Evolutionary conservation across 2,113 vertebrate genomes (phyloP), one percentile per base, ranked within the genome.

Genomic region (Hypanus sabinus): DNA sequence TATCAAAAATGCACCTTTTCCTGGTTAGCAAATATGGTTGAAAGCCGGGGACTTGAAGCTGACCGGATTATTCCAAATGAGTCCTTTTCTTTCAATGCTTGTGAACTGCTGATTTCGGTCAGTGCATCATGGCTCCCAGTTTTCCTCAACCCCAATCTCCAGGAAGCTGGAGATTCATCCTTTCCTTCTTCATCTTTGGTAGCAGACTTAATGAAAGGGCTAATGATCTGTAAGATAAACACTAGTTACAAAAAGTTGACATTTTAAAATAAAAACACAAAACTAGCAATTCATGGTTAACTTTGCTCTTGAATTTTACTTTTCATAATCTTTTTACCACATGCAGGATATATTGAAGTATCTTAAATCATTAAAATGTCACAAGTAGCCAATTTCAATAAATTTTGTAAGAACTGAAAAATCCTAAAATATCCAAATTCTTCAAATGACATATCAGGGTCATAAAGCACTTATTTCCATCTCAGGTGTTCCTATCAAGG

Each of bases 111-210:
- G 0, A 94, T 96, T 9, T 97, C 96, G 20, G 95, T 97, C 65
- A 97, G 24, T 80, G 60, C 95, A 94, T 95, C 96, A 94, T 97
- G 97, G 94, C 97, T 97, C 94, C 97, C 97, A 0, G 97, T 97
- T 94, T 97, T 97, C 22, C 97, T 95, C 0, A 97, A 96, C 0
- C 97, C 96, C 94, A 97, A 94, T 55, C 97, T 95, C 97, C 97
- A 97, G 0, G 97, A 96, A 0, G 96, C 95, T 0, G 97, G 97
- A 0, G 97, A 97, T 94, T 97, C 97, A 1, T 97, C 96, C 94
- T 96, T 97, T 95, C 96, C 95, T 94, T 97, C 97, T 0, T 97
- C 97, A 0, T 95, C 65, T 95, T 95, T 97, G 95, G 91, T 38
- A 93, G 91, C 38, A 75, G 70, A 55, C 73, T 93, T 93, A 55